These are phyloP conservation scores for Plestiodon gilberti DNA, from an alignment of 2,113 vertebrate genomes.

Conservation along the genomic window DNA sequence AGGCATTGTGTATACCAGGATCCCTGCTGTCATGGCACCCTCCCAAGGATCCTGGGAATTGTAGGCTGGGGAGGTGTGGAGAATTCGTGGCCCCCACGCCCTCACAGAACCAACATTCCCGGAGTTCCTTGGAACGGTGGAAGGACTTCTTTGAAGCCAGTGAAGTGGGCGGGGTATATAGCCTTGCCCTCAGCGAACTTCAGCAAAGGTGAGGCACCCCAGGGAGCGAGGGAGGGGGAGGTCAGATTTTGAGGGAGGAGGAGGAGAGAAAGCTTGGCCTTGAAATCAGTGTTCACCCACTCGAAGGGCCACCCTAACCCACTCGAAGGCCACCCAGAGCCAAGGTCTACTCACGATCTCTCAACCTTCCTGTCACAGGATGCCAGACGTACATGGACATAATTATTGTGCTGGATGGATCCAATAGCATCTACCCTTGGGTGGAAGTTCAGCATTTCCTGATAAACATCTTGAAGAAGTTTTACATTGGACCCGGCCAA, in stretches of 20 bases:
- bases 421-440: constrained; percentile 99
- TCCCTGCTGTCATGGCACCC: background rate
- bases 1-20: background rate
- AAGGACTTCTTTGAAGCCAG: background rate
- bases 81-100: background rate
- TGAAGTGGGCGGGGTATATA: background rate
- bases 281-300: background rate
- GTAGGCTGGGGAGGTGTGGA: too few species aligned
- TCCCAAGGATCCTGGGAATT: background rate
- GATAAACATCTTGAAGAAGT: constrained; percentile 94
- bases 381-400: constrained; percentile 99
- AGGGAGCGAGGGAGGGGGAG: background rate
- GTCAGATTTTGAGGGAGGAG: background rate
- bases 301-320: background rate
- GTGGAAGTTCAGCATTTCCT: constrained; percentile 96
- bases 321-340: background rate
- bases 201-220: background rate
- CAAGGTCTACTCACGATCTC: background rate
- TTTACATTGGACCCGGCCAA: constrained; percentile 93
- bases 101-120: background rate
- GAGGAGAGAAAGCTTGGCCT: background rate
- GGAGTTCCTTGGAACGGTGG: background rate
- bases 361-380: constrained; percentile 70
- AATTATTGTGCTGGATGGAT: constrained; percentile 94
- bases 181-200: background rate